Conservation (phyloP, 2,797 vertebrate species). For the Enteromius trimaculatus region DNA sequence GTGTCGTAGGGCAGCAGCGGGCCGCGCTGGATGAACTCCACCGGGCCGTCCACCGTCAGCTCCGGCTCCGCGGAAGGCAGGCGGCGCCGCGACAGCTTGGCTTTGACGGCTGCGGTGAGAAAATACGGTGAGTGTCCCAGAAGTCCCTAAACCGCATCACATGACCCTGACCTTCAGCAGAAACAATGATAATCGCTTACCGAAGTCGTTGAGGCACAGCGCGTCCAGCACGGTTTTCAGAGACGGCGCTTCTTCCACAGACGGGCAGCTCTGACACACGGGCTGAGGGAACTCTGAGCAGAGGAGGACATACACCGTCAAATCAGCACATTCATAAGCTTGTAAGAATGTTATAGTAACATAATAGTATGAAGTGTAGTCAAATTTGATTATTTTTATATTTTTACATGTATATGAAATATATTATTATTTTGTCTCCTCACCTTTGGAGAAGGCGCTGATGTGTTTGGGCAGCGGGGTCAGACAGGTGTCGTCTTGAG, state of each 20-base stretch:
- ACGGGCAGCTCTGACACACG: conserved; percentile 85
- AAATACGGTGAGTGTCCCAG: neutral
- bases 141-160: neutral
- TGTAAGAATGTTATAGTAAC: too few relatives aligned
- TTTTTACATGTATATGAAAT: too few relatives aligned
- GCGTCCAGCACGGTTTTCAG: conserved; percentile 79
- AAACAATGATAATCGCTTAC: conserved; percentile 69
- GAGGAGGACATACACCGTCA: conserved; percentile 8
- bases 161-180: neutral
- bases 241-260: conserved; percentile 77
- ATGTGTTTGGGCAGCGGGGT: conserved; percentile 76
- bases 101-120: conserved; percentile 78
- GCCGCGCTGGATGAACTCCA: conserved; percentile 84
- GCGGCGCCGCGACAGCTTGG: conserved; percentile 81
- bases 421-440: neutral
- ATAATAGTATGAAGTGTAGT: too few relatives aligned
- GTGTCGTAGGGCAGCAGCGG: conserved; percentile 86
- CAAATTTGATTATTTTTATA: too few relatives aligned
- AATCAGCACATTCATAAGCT: neutral
- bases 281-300: conserved; percentile 82
- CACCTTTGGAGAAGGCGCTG: conserved; percentile 82
- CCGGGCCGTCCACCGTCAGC: conserved; percentile 81
- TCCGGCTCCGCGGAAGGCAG: conserved; percentile 72
- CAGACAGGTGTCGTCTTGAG: conserved; percentile 85
- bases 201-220: conserved; percentile 85